phyloP scores from a whole-genome alignment of 2,797 vertebrate genomes.

The Anguilla anguilla region DNA sequence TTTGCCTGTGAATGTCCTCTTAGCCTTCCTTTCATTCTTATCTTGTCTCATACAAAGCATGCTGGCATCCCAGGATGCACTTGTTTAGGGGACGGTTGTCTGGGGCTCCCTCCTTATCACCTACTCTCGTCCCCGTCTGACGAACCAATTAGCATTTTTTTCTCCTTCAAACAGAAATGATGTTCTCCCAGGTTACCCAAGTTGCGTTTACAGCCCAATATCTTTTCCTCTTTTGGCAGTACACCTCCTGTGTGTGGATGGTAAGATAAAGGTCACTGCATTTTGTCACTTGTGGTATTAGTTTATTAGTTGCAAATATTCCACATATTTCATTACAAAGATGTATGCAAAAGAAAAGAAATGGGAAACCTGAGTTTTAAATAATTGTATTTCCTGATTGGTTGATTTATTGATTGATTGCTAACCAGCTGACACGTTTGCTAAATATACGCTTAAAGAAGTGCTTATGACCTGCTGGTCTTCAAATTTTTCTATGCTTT shows the following conservation, averaged over 20 bases:
- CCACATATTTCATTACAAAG: not conserved
- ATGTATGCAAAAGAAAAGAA: not conserved
- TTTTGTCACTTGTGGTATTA: not conserved
- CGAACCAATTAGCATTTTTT: constrained; percentile 45
- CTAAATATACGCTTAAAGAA: too few species aligned
- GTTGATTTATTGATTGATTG: not conserved
- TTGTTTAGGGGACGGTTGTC: constrained; percentile 52
- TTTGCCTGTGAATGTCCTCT: constrained; percentile 58
- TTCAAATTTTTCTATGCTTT: not conserved
- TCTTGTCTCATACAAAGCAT: constrained; percentile 52
- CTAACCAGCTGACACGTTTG: not conserved
- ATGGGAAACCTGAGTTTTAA: not conserved
- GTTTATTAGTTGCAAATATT: not conserved
- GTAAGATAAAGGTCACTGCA: not conserved
- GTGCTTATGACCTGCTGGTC: not conserved
- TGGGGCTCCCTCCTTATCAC: constrained; percentile 59
- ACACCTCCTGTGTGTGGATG: constrained; percentile 37
- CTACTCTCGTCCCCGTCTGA: constrained; percentile 52
- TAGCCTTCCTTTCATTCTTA: constrained; percentile 51
- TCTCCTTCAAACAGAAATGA: constrained; percentile 52
- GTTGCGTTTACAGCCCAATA: constrained; percentile 45
- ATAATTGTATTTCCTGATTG: not conserved
- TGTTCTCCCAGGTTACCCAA: constrained; percentile 42
- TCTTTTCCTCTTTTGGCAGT: constrained; percentile 35
- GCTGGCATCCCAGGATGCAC: constrained; percentile 41